These are phyloP conservation scores for Bombus confusus DNA, from an alignment of 1,140 invertebrate species.

Conservation along the genomic window DNA sequence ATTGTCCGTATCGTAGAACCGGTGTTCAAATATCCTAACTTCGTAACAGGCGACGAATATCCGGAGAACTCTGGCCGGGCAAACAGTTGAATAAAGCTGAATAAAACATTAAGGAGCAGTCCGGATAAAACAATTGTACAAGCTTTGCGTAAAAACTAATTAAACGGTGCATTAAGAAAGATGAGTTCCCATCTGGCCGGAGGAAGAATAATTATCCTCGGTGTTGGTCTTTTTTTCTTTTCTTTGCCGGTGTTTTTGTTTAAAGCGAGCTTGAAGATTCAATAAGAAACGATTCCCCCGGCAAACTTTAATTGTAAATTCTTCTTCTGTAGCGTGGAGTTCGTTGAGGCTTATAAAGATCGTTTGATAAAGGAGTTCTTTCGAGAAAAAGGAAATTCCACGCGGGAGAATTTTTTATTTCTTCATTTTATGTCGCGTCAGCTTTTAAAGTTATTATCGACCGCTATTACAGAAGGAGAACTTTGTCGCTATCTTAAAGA, in stretches of 20 bases:
- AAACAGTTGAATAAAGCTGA: not conserved
- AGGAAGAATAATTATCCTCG: not conserved
- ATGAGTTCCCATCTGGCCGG: not conserved
- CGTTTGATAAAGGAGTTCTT: not conserved
- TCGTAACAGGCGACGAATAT: not conserved
- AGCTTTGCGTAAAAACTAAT: slow-evolving; percentile 28
- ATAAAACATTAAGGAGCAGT: slow-evolving; percentile 3
- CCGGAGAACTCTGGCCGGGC: too few relatives aligned
- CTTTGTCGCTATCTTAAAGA: not conserved
- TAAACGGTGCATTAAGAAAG: not conserved
- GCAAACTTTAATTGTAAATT: slow-evolving; percentile 13
- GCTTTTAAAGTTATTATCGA: too few relatives aligned
- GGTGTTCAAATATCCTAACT: not conserved
- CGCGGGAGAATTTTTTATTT: not conserved
- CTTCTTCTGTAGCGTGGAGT: not conserved
- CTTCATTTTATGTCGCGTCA: too few relatives aligned
- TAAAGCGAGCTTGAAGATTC: not conserved
- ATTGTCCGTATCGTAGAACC: not conserved
- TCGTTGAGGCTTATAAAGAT: not conserved
- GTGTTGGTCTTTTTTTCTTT: not conserved
- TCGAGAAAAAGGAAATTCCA: not conserved
- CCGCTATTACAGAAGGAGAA: not conserved
- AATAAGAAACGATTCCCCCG: not conserved
- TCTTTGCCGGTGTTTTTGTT: not conserved
- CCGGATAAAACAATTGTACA: slow-evolving; percentile 22